These are phyloP conservation scores for Ariolimax columbianus DNA, from an alignment of 2,888 invertebrate species.

Conservation along the genomic window DNA sequence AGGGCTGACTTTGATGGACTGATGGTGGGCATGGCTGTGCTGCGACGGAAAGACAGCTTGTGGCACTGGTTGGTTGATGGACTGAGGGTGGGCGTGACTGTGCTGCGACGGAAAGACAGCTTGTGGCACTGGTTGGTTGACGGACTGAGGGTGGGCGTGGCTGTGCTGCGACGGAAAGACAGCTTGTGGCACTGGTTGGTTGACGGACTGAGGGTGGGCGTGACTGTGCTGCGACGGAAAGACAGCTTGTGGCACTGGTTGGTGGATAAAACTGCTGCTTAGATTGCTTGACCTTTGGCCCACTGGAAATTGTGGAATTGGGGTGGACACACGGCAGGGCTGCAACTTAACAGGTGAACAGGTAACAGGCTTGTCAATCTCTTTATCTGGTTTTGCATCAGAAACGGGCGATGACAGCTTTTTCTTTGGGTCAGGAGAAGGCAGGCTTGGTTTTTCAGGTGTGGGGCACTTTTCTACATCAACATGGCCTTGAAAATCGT, in stretches of 20 bases:
- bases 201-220: conserved; percentile 13
- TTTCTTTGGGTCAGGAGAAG: conserved; percentile 14
- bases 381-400: conserved; percentile 18
- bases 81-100: conserved; percentile 17
- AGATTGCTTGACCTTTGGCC: conserved; percentile 44
- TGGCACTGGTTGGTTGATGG: conserved; percentile 38
- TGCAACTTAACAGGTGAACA: conserved; percentile 39
- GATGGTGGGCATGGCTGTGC: conserved; percentile 4
- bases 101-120: conserved; percentile 21
- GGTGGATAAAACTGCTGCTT: conserved; percentile 41
- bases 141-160: conserved; percentile 17
- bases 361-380: conserved; percentile 7
- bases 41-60: conserved; percentile 28
- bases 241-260: conserved; percentile 24
- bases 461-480: conserved; percentile 44
- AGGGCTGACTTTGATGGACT: conserved; percentile 44
- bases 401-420: neutral
- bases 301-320: conserved; percentile 42
- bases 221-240: conserved; percentile 21
- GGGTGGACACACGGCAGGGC: conserved; percentile 45
- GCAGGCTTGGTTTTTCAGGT: neutral
- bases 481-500: conserved; percentile 45
- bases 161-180: conserved; percentile 16
- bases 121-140: conserved; percentile 41
- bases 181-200: conserved; percentile 35